phyloP scores from a whole-genome alignment of 2,888 invertebrate species.

The Dorcus parallelipipedus region DNA sequence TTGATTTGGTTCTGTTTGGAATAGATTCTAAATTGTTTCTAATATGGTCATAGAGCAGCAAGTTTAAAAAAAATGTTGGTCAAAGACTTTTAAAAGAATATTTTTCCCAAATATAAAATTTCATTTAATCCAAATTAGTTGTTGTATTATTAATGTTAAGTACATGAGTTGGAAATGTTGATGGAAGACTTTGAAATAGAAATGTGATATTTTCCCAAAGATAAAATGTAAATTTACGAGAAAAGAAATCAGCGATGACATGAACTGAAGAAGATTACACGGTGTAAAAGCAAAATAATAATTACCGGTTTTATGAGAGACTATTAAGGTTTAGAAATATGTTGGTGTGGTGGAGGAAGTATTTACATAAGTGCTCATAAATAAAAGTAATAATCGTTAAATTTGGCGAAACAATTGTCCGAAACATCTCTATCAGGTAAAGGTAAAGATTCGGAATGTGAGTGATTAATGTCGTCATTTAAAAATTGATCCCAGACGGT shows the following conservation, averaged over 20 bases:
- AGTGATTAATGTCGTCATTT: neutral
- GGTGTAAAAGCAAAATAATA: constrained; percentile 8
- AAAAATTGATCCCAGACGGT: neutral
- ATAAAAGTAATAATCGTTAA: constrained; percentile 23
- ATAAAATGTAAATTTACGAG: too few species aligned
- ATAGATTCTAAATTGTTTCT: too few species aligned
- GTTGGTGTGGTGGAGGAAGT: neutral
- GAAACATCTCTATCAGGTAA: constrained; percentile 6
- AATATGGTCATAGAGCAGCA: too few species aligned
- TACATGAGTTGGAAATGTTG: too few species aligned
- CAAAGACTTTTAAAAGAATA: too few species aligned
- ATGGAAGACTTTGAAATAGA: too few species aligned
- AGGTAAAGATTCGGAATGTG: neutral
- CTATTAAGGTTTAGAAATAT: constrained; percentile 3
- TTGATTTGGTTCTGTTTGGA: too few species aligned
- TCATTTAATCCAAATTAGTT: too few species aligned
- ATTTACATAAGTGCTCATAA: constrained; percentile 20
- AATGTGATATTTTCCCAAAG: too few species aligned
- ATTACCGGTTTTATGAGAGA: constrained; percentile 11
- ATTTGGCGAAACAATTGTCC: constrained; percentile 8
- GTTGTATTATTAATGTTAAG: too few species aligned
- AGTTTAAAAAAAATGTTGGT: too few species aligned
- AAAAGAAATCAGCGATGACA: neutral
- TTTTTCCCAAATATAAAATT: too few species aligned
- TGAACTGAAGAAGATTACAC: neutral